These are phyloP conservation scores for Luffia ferchaultella DNA, from an alignment of 2,888 invertebrate genomes.

Conservation along the genomic window DNA sequence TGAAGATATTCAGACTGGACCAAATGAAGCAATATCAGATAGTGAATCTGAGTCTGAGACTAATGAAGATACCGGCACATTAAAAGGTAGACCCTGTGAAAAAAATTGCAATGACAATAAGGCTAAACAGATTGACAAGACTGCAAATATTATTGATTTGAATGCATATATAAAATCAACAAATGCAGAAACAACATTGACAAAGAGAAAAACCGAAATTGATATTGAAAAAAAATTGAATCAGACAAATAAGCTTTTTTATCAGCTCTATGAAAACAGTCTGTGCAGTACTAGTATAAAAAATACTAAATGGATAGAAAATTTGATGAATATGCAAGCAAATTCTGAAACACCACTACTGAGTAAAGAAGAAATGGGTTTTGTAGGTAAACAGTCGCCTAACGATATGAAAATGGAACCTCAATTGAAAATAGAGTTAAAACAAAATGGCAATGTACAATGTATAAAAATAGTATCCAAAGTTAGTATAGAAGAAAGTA, in stretches of 20 bases:
- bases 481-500: too few species aligned
- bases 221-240: conserved; percentile 23
- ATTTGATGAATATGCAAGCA: conserved; percentile 27
- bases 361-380: conserved; percentile 27
- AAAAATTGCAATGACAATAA: too few species aligned
- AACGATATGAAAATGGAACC: background rate
- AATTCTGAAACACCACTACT: conserved; percentile 26
- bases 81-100: too few species aligned
- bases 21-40: conserved; percentile 18
- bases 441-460: conserved; percentile 19
- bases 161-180: background rate
- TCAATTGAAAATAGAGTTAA: background rate
- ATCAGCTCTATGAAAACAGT: conserved; percentile 18
- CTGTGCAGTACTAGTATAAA: conserved; percentile 19
- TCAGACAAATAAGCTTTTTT: conserved; percentile 25
- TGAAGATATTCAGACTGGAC: conserved; percentile 28
- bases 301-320: conserved; percentile 35
- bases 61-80: conserved; percentile 20
- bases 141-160: background rate
- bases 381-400: conserved; percentile 1
- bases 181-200: background rate
- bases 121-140: background rate
- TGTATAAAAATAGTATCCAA: conserved; percentile 23
- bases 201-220: conserved; percentile 11
- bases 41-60: conserved; percentile 12